phyloP scores from a whole-genome alignment of 2,888 invertebrate genomes.

The Ecliptopera silaceata region DNA sequence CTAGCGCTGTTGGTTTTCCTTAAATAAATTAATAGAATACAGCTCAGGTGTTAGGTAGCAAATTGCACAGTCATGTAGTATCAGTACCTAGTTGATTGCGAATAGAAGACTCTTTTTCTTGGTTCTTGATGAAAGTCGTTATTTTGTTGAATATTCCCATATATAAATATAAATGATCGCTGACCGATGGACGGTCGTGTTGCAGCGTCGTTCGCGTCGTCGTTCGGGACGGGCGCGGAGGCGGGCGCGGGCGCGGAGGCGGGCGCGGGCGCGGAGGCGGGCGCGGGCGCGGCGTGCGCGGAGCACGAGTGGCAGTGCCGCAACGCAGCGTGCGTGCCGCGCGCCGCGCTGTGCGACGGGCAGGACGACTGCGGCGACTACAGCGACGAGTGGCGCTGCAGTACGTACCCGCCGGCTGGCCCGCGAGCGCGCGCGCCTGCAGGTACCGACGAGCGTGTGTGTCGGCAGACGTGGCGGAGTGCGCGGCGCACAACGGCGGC shows the following conservation, averaged over 20 bases:
- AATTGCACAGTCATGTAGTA: no score
- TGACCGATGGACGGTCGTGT: neutral
- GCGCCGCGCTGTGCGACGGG: constrained; percentile 87
- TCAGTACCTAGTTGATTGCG: no score
- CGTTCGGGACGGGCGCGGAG: constrained; percentile 50
- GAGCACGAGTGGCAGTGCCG: constrained; percentile 86
- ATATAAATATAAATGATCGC: no score
- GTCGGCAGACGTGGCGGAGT: constrained; percentile 88
- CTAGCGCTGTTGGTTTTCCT: no score
- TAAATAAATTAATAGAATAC: no score
- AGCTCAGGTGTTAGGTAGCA: no score
- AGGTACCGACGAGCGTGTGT: neutral
- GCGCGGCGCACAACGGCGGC: constrained; percentile 78
- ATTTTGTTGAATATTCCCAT: no score
- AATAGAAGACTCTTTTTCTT: no score
- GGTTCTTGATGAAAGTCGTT: no score
- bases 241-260: constrained; percentile 44
- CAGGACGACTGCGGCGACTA: constrained; percentile 88
- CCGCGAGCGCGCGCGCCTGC: no score
- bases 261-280: constrained; percentile 64
- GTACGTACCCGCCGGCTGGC: constrained; percentile 52
- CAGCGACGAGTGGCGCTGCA: constrained; percentile 85
- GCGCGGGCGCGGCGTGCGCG: constrained; percentile 46
- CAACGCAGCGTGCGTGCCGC: constrained; percentile 88
- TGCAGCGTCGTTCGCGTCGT: constrained; percentile 41